These are phyloP conservation scores for Acanthurus tractus DNA, from an alignment of 2,797 vertebrate species.

Conservation along the genomic window DNA sequence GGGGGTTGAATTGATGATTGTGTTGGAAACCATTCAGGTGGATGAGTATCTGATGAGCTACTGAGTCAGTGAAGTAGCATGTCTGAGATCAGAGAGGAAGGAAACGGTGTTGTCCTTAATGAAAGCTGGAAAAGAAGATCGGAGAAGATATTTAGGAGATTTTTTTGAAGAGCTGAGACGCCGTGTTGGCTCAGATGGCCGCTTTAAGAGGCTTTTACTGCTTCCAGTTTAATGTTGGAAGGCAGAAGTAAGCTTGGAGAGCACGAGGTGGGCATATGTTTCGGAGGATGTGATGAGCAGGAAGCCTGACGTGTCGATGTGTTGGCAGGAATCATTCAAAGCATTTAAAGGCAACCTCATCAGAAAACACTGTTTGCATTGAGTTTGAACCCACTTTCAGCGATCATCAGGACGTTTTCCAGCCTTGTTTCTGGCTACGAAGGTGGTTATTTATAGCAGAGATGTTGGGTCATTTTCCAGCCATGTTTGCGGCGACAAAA, in stretches of 20 bases:
- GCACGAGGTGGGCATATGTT: constrained; percentile 1
- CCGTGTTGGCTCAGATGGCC: constrained; percentile 8
- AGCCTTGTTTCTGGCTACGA: too few relatives aligned
- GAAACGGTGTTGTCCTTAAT: background rate
- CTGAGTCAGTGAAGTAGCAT: background rate
- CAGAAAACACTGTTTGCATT: too few relatives aligned
- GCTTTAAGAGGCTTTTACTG: constrained; percentile 4
- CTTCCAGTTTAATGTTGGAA: constrained; percentile 15
- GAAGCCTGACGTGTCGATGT: background rate
- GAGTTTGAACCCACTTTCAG: too few relatives aligned
- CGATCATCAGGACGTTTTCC: too few relatives aligned
- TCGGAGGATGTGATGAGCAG: background rate
- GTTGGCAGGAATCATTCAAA: background rate
- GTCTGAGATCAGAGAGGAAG: constrained; percentile 1
- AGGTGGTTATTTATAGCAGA: too few relatives aligned
- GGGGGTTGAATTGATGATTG: constrained; percentile 9
- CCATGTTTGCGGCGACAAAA: too few relatives aligned
- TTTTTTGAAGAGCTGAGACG: too few relatives aligned
- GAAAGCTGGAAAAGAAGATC: background rate
- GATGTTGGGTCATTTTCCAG: too few relatives aligned
- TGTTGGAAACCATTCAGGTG: constrained; percentile 25
- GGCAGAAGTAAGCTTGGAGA: background rate
- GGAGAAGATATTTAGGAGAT: background rate
- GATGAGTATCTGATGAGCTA: constrained; percentile 15
- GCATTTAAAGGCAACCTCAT: background rate